Conservation (phyloP, 2,113 vertebrate species). For the Scalopus aquaticus region DNA sequence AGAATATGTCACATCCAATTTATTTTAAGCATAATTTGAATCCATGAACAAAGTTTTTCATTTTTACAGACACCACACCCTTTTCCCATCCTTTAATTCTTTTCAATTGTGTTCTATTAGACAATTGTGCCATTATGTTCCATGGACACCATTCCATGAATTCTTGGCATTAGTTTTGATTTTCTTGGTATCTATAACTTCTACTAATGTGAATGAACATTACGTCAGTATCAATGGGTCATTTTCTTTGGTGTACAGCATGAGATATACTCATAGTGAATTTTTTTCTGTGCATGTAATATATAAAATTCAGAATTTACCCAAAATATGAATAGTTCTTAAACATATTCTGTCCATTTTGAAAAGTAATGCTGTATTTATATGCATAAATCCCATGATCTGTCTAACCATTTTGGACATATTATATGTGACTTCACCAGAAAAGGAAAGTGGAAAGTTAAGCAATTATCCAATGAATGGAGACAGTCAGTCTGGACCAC, state of each 20-base stretch:
- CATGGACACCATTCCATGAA: conserved; percentile 61
- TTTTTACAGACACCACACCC: conserved; percentile 72
- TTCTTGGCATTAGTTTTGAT: conserved; percentile 63
- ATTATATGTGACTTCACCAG: conserved; percentile 65
- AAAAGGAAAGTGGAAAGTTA: conserved; percentile 69
- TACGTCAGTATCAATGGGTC: conserved; percentile 62
- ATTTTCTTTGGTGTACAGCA: conserved; percentile 16
- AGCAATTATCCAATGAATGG: conserved; percentile 69
- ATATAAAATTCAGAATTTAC: conserved; percentile 63
- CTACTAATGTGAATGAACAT: conserved; percentile 55
- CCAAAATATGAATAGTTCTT: conserved; percentile 72
- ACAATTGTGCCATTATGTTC: conserved; percentile 72
- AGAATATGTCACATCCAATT: conserved; percentile 67
- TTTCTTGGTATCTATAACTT: conserved; percentile 56
- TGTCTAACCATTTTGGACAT: conserved; percentile 71
- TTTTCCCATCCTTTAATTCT: conserved; percentile 60
- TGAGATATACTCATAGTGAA: conserved; percentile 52
- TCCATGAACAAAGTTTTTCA: conserved; percentile 77
- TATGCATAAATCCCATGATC: conserved; percentile 68
- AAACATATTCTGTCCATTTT: conserved; percentile 70
- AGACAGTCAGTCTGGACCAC: conserved; percentile 73
- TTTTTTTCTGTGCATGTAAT: conserved; percentile 68
- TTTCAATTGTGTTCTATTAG: conserved; percentile 67
- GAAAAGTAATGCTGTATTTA: conserved; percentile 65
- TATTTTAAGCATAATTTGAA: conserved; percentile 77